Evolutionary conservation across 1,140 invertebrate genomes (phyloP), one percentile per base, ranked within the genome.

Genomic region (Musca domestica): DNA sequence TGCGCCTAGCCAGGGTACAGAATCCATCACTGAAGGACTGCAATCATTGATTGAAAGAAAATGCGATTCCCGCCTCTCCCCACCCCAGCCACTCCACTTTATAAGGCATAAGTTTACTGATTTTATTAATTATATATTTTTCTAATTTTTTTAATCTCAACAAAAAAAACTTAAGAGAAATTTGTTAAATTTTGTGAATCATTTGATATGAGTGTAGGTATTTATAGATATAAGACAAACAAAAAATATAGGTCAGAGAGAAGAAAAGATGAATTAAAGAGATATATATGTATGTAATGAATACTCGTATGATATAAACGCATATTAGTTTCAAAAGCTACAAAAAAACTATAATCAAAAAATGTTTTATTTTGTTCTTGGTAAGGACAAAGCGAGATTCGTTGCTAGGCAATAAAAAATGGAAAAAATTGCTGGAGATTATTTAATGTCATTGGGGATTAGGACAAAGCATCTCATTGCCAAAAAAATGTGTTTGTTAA

Each of bases 1-100:
- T 80, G 63, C 77, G 77, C 25, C 70, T 76, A 73, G 76, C 77
- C 51, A 80, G 76, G 69, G 66, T 71, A n/a, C 72, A 70, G 67
- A 71, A 73, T 64, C 68, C 74, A 14, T 6, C 15, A 25, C 19
- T 54, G 10, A 68, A 68, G 27, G 63, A 68, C 15, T 68, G 67
- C 17, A 54, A 68, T 22, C 64, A 49, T 34, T 5, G 30, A 49
- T 15, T 3, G 17, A 19, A 7, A 17, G 15, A 17, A 68, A 23
- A 20, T 10, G 25, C n/a, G n/a, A n/a, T 6, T 3, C 19, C 48
- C 23, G 46, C 6, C 3, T 22, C 25, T 64, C 25, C 10, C 48
- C 48, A 20, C 19, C 34, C 34, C 48, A 20, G 6, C 10, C 34
- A 41, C 34, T 30, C 27, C 9, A 30, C 34, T 41, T 9, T 30